Evolutionary conservation across 2,797 vertebrate genomes (phyloP).

Genomic region (Poliocrania exsul): DNA sequence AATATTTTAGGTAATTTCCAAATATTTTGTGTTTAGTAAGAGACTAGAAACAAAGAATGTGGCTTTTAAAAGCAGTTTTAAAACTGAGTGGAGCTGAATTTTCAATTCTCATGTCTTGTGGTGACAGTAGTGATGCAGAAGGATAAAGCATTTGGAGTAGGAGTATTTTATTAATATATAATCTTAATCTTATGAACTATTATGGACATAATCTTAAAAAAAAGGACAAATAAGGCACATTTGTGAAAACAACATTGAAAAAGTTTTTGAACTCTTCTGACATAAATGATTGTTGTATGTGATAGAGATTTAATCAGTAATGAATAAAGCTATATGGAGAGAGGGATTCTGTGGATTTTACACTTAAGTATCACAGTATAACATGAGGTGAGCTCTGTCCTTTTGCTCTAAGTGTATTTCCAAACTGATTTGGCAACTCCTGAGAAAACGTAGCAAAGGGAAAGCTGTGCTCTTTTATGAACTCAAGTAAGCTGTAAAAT

Average conservation of each 20-base stretch:
- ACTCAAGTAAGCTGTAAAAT: background rate
- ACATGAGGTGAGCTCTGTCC: background rate
- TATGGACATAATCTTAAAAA: background rate
- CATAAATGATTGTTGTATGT: background rate
- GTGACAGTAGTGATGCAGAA: constrained; percentile 35
- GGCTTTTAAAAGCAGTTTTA: background rate
- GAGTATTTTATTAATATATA: constrained; percentile 22
- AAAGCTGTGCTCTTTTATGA: background rate
- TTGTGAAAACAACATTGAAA: background rate
- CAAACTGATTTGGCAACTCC: background rate
- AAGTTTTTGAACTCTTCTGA: constrained; percentile 9
- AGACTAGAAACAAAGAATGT: constrained; percentile 16
- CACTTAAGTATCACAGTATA: background rate
- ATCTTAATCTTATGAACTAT: background rate
- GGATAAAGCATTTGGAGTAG: constrained; percentile 23
- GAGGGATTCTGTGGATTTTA: background rate
- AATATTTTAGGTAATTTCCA: background rate
- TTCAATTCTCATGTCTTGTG: constrained; percentile 1
- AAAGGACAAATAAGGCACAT: background rate
- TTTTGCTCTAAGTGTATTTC: background rate
- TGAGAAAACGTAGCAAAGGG: background rate
- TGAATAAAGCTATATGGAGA: background rate
- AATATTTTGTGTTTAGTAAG: background rate
- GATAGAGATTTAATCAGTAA: background rate
- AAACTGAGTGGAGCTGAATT: background rate